Evolutionary conservation across 35 echinoderm and acorn worm genomes (phyloP).

Genomic region (Anneissia japonica): DNA sequence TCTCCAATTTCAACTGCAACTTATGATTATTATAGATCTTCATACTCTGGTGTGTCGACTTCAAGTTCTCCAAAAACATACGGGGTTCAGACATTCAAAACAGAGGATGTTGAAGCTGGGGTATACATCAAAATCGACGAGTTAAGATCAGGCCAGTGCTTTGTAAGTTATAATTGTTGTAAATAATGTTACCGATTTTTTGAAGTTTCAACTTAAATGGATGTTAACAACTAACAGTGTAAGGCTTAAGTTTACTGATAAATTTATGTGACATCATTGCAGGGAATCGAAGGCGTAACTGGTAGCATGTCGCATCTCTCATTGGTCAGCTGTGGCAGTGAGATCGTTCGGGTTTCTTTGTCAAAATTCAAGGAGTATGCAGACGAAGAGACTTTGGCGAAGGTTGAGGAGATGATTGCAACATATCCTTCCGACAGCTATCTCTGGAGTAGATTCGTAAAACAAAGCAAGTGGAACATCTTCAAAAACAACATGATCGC

Average conservation of each 20-base stretch:
- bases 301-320: slow-evolving; percentile 70
- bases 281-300: slow-evolving; percentile 61
- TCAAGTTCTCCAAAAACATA: slow-evolving; percentile 11
- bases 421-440: slow-evolving; percentile 48
- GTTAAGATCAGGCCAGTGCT: slow-evolving; percentile 74
- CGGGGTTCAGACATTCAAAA: slow-evolving; percentile 61
- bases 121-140: slow-evolving; percentile 82
- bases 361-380: slow-evolving; percentile 84
- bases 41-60: slow-evolving; percentile 10
- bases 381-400: slow-evolving; percentile 52
- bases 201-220: no score
- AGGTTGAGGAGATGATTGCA: slow-evolving; percentile 41
- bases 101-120: slow-evolving; percentile 59
- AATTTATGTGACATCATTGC: no score
- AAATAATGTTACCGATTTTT: not conserved
- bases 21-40: slow-evolving; percentile 25
- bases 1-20: no score
- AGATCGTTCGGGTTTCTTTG: slow-evolving; percentile 78
- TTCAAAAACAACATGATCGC: slow-evolving; percentile 71
- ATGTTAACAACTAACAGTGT: no score
- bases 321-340: slow-evolving; percentile 78
- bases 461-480: slow-evolving; percentile 74
- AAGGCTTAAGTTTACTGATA: no score
- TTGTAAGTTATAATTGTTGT: slow-evolving; percentile 53
- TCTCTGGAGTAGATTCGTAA: slow-evolving; percentile 57